These are phyloP conservation scores for Daphoenositta chrysoptera DNA, from an alignment of 2,113 vertebrate species.

Conservation along the genomic window DNA sequence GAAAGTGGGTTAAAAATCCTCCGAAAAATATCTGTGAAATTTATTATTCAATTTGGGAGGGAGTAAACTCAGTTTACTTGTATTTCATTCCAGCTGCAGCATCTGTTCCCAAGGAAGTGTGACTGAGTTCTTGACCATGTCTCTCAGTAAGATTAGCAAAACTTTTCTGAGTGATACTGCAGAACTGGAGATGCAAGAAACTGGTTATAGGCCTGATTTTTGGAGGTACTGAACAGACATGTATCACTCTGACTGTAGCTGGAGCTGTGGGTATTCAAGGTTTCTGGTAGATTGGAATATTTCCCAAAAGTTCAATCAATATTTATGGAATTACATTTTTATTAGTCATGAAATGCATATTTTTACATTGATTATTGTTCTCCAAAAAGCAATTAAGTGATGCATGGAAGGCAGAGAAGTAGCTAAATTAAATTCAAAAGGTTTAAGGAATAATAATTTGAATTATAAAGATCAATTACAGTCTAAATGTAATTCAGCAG, in stretches of 20 bases:
- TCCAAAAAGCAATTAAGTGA: constrained; percentile 8
- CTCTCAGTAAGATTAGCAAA: background rate
- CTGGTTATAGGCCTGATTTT: background rate
- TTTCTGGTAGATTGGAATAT: background rate
- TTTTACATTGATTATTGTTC: constrained; percentile 35
- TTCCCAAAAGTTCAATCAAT: background rate
- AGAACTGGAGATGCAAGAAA: background rate
- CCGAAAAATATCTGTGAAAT: background rate
- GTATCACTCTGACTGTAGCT: background rate
- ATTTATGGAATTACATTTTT: background rate
- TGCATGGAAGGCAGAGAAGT: constrained; percentile 20
- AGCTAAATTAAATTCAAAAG: constrained; percentile 42
- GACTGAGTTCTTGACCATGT: background rate
- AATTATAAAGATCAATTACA: constrained; percentile 23
- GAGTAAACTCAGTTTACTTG: background rate
- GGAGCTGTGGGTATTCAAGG: background rate
- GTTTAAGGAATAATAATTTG: background rate
- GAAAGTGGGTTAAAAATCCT: background rate
- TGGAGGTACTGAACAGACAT: background rate
- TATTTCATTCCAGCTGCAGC: background rate
- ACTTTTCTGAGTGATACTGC: background rate
- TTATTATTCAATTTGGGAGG: background rate
- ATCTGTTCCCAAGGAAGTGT: background rate
- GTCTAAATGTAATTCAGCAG: constrained; percentile 25
- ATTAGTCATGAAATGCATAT: background rate